phyloP scores from a whole-genome alignment of 2,113 vertebrate species.

The Peromyscus polionotus region DNA sequence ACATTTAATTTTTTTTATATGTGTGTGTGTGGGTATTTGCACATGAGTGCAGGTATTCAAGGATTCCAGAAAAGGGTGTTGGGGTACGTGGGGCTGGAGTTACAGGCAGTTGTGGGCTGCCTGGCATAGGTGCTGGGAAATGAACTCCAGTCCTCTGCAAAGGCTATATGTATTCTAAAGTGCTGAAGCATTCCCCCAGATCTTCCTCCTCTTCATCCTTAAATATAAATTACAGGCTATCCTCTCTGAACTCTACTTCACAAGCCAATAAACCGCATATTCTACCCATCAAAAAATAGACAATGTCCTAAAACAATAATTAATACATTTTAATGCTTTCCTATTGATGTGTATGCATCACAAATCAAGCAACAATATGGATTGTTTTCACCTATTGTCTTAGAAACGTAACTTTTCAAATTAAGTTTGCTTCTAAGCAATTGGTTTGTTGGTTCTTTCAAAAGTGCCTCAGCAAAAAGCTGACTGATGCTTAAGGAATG shows the following conservation, averaged over 20 bases:
- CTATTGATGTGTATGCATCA: not conserved
- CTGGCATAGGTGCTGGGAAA: not conserved
- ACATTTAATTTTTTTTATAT: not conserved
- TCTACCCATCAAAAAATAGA: not conserved
- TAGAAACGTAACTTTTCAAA: not conserved
- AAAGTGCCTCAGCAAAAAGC: not conserved
- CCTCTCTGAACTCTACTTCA: not conserved
- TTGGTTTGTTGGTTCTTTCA: not conserved
- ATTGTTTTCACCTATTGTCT: not conserved
- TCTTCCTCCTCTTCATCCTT: not conserved
- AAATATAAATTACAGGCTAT: slow-evolving; percentile 6
- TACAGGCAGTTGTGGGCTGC: not conserved
- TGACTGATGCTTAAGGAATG: not conserved
- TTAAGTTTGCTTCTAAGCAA: not conserved
- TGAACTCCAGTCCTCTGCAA: not conserved
- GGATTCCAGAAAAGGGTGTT: not conserved
- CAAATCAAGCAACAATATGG: not conserved
- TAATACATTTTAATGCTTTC: slow-evolving; percentile 4
- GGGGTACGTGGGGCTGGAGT: not conserved
- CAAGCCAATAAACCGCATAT: not conserved
- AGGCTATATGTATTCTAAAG: too few species aligned
- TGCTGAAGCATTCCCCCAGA: not conserved
- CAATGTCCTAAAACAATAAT: not conserved
- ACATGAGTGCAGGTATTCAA: not conserved
- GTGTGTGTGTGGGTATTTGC: not conserved